Evolutionary conservation across 2,113 vertebrate genomes (phyloP).

Genomic region (Tragelaphus scriptus): DNA sequence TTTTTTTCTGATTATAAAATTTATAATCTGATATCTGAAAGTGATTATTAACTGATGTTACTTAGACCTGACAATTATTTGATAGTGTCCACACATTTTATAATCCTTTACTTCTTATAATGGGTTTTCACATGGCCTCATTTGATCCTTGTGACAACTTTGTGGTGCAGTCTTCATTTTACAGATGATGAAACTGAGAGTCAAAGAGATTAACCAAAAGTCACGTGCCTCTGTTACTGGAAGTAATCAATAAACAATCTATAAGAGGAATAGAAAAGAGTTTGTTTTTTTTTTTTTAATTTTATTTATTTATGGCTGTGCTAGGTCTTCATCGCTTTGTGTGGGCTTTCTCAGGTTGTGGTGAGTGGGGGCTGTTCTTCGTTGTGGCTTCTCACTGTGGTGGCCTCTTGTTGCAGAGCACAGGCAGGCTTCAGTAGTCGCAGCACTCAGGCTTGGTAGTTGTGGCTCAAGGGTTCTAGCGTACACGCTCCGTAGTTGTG

Average conservation of each 20-base stretch:
- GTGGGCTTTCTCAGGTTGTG: neutral
- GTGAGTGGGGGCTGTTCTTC: neutral
- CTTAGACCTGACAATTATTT: neutral
- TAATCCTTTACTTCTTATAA: conserved; percentile 7
- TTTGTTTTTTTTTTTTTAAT: too few relatives aligned
- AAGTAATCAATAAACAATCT: neutral
- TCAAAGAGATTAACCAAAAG: conserved; percentile 15
- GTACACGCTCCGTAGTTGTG: rapidly evolving
- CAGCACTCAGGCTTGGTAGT: neutral
- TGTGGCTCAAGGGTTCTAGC: neutral
- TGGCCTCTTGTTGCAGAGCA: neutral
- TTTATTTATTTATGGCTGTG: neutral
- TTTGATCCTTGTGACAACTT: neutral
- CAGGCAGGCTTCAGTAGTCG: neutral
- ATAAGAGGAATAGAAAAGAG: neutral
- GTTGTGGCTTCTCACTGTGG: neutral
- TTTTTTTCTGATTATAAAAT: neutral
- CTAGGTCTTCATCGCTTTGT: neutral
- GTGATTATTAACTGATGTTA: neutral
- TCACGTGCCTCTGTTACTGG: neutral
- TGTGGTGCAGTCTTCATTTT: neutral
- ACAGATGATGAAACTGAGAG: neutral
- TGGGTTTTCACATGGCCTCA: neutral
- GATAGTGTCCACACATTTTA: neutral
- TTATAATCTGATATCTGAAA: neutral